phyloP scores from a whole-genome alignment of 2,113 vertebrate species.

The Cacatua alba region DNA sequence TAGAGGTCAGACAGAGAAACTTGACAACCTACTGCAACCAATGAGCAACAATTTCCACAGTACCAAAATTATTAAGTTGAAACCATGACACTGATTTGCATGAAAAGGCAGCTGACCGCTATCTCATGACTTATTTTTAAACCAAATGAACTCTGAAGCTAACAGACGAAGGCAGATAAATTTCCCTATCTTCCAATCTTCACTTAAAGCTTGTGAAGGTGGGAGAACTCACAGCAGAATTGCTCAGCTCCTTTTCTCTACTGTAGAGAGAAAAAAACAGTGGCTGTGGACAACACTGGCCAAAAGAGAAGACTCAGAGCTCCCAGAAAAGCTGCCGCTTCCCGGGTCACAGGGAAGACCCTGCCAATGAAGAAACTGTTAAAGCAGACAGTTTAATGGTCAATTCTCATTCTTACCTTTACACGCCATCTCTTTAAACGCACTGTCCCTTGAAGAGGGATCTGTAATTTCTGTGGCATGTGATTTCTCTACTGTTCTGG shows the following conservation, averaged over 20 bases:
- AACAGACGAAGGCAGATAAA: not conserved
- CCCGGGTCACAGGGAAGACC: not conserved
- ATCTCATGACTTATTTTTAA: constrained; percentile 48
- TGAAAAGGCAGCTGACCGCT: constrained; percentile 51
- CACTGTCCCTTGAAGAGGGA: not conserved
- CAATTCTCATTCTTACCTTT: not conserved
- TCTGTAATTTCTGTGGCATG: not conserved
- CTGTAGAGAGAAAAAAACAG: not conserved
- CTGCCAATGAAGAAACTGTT: not conserved
- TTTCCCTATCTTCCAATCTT: not conserved
- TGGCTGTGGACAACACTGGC: not conserved
- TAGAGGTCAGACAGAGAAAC: constrained; percentile 38
- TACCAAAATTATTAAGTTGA: constrained; percentile 3
- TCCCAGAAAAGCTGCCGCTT: not conserved
- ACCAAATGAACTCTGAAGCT: constrained; percentile 25
- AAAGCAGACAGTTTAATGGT: not conserved
- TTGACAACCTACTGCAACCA: constrained; percentile 41
- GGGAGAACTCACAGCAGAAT: not conserved
- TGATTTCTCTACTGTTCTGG: not conserved
- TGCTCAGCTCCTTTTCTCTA: not conserved
- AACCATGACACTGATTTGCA: constrained; percentile 21
- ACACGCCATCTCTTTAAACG: not conserved
- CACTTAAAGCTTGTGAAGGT: not conserved
- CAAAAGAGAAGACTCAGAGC: not conserved
- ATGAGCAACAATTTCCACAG: constrained; percentile 25